phyloP scores from a whole-genome alignment of 2,888 invertebrate species.

The Drosophila melanosoma region DNA sequence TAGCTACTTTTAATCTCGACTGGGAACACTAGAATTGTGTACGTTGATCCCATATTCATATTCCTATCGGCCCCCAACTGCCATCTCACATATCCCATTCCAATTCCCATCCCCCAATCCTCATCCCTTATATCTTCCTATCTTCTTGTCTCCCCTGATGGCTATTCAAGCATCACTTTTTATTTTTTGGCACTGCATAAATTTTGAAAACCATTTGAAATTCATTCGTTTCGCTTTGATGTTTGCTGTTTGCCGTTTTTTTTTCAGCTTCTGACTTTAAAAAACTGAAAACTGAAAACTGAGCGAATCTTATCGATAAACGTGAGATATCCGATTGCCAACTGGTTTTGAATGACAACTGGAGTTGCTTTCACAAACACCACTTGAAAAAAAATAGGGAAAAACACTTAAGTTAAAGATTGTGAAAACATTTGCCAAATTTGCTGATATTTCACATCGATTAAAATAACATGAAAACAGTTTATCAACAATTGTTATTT shows the following conservation, averaged over 20 bases:
- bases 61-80: not conserved
- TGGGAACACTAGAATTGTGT: constrained; percentile 6
- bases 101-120: not conserved
- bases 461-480: not conserved
- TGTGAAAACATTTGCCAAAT: not conserved
- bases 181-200: constrained; percentile 61
- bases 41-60: constrained; percentile 20
- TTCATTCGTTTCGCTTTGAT: constrained; percentile 56
- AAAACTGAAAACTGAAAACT: constrained; percentile 8
- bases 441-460: not conserved
- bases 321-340: constrained; percentile 10
- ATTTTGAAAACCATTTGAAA: constrained; percentile 63
- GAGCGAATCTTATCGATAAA: constrained; percentile 21
- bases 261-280: not conserved
- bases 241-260: constrained; percentile 50
- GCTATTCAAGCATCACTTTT: constrained; percentile 45
- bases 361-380: constrained; percentile 7
- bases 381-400: constrained; percentile 13
- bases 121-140: not conserved
- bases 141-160: constrained; percentile 20
- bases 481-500: not conserved
- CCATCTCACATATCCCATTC: not conserved
- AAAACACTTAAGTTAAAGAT: constrained; percentile 11
- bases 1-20: not conserved
- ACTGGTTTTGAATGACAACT: constrained; percentile 1